Conservation (phyloP, 2,113 vertebrate species). For the Platichthys stellatus region DNA sequence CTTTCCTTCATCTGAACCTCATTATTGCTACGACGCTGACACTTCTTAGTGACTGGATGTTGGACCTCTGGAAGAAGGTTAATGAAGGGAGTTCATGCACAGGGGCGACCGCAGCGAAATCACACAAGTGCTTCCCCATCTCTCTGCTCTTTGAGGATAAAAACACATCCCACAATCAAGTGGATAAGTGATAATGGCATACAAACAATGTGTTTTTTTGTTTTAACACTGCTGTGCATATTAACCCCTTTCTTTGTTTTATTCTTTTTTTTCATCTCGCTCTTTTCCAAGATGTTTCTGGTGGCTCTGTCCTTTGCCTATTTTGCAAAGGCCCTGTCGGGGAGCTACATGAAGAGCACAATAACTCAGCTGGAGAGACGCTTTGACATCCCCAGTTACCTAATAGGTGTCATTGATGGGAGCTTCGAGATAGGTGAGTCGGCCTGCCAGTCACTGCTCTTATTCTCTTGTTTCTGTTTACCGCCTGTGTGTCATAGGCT, state of each 20-base stretch:
- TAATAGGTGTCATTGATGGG: conserved; percentile 93
- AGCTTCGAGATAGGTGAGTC: conserved; percentile 96
- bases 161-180: conserved; percentile 4
- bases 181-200: background rate
- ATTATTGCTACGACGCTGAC: conserved; percentile 4
- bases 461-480: conserved; percentile 50
- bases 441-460: conserved; percentile 41
- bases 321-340: conserved; percentile 92
- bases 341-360: conserved; percentile 96
- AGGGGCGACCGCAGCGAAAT: background rate
- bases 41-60: conserved; percentile 25
- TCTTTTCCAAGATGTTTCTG: conserved; percentile 87
- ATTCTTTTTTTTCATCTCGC: conserved; percentile 39
- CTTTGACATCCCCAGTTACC: conserved; percentile 93
- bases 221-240: background rate
- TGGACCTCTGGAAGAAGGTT: conserved; percentile 12
- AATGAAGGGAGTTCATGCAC: conserved; percentile 21
- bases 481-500: conserved; percentile 30
- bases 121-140: background rate
- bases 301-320: conserved; percentile 91
- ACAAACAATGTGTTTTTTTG: conserved; percentile 11
- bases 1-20: background rate
- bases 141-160: background rate
- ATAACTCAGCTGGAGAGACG: conserved; percentile 95
- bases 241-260: conserved; percentile 19